Evolutionary conservation across 2,888 invertebrate genomes (phyloP).

Genomic region (Tinea trinotella): DNA sequence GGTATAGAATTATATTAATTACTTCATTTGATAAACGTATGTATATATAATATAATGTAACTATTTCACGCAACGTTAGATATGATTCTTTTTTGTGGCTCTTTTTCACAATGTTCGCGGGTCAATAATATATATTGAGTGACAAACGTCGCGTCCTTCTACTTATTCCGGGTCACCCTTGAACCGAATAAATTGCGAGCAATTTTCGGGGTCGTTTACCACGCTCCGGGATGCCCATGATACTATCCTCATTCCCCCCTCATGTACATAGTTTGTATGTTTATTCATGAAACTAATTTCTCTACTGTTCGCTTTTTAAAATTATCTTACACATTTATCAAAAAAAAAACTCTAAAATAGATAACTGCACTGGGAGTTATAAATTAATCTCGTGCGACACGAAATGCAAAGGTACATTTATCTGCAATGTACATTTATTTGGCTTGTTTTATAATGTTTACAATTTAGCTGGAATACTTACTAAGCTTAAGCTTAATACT

Average conservation of each 20-base stretch:
- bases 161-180: slow-evolving; percentile 61
- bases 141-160: slow-evolving; percentile 52
- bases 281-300: slow-evolving; percentile 15
- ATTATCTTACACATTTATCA: not conserved
- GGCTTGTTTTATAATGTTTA: slow-evolving; percentile 1
- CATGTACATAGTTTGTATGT: slow-evolving; percentile 2
- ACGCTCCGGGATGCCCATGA: slow-evolving; percentile 56
- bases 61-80: not conserved
- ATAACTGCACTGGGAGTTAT: slow-evolving; percentile 13
- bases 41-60: slow-evolving; percentile 4
- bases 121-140: slow-evolving; percentile 62
- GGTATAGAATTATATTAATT: too few species aligned
- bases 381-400: slow-evolving; percentile 9
- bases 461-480: slow-evolving; percentile 1
- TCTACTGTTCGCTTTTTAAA: not conserved
- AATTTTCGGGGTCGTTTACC: slow-evolving; percentile 62
- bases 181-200: slow-evolving; percentile 62
- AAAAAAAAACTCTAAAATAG: slow-evolving; percentile 5
- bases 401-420: not conserved
- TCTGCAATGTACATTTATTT: not conserved
- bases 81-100: slow-evolving; percentile 11
- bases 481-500: slow-evolving; percentile 1
- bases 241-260: slow-evolving; percentile 25
- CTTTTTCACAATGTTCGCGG: slow-evolving; percentile 32
- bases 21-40: not conserved